phyloP scores from a whole-genome alignment of 35 echinoderm and acorn worm genomes.

The Ophioderma brevispina region DNA sequence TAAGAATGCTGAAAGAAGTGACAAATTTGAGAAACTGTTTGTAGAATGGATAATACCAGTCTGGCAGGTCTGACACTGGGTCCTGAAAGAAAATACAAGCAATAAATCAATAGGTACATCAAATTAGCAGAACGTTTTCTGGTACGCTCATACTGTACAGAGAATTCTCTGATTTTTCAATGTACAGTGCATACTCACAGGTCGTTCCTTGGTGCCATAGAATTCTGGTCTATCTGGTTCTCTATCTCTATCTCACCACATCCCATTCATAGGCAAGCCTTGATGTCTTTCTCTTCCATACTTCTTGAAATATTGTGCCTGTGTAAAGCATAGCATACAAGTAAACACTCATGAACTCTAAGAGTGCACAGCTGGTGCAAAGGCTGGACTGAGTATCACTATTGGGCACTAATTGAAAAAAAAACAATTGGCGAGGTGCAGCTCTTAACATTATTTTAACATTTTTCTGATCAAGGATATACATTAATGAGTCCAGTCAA shows the following conservation, averaged over 20 bases:
- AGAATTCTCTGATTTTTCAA: background rate
- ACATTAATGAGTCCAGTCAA: too few relatives aligned
- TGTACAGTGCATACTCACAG: slow-evolving; percentile 42
- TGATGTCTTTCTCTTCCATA: slow-evolving; percentile 86
- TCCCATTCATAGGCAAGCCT: slow-evolving; percentile 97
- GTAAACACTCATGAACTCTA: background rate
- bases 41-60: slow-evolving; percentile 99
- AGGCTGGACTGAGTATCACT: background rate
- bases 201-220: slow-evolving; percentile 94
- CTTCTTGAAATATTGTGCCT: slow-evolving; percentile 93
- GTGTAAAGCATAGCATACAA: too few relatives aligned
- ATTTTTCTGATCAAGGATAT: too few relatives aligned
- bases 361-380: background rate
- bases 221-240: slow-evolving; percentile 95
- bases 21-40: slow-evolving; percentile 91
- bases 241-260: slow-evolving; percentile 71
- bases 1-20: slow-evolving; percentile 84
- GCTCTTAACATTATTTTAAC: too few relatives aligned
- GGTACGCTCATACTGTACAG: too few relatives aligned
- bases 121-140: too few relatives aligned
- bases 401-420: background rate
- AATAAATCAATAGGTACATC: too few relatives aligned
- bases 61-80: slow-evolving; percentile 90
- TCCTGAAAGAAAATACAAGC: slow-evolving; percentile 60
- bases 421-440: too few relatives aligned